Evolutionary conservation across 2,113 vertebrate genomes (phyloP), one percentile per base, ranked within the genome.

Genomic region (Miniopterus natalensis): DNA sequence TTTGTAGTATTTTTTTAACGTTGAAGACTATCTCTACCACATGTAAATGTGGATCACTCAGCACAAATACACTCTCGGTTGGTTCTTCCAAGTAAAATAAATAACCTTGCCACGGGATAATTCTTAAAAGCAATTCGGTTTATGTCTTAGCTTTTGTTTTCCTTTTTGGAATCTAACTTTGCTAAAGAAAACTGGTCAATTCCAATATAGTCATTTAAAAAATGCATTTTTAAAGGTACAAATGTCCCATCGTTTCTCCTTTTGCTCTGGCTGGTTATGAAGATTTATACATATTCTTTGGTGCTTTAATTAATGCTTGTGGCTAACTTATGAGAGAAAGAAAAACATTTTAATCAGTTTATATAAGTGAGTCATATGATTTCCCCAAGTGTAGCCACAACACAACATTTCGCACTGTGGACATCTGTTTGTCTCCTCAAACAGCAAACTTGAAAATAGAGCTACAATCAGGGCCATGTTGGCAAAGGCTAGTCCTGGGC

Each of bases 281-380:
- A 75, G 86, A 78, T 88, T 95, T 97, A 90, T 55, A 85, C 65
- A 90, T 90, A 96, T 88, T 89, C 86, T 93, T 95, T 88, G 94
- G 92, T 85, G 80, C 84, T 95, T 95, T 95, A 94, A 97, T 96
- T 96, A 94, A 90, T 78, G 80, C 80, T 95, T 73, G 36, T 95
- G 94, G 92, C 71, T 93, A 81, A 77, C 63, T 94, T 95, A 92
- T 68, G 63, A 86, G 88, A 95, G 88, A 93, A 93, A 93, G 92
- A 93, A 95, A 95, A 94, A 88, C 78, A 88, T 78, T 97, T 95
- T 81, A 90, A 89, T 94, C 68, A 61, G 59, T 92, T 96, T 94
- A 95, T 90, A 75, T 75, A 84, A 92, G 55, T 75, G 88, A 95
- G 71, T 96, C 96, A 92, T 47, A 45, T 47, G 75, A 84, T 88